Percentiles rank a stretch among this genome's conserved stretches.
phyloP scores from a whole-genome alignment of 2,113 vertebrate genomes.

The Hemibagrus wyckioides region DNA sequence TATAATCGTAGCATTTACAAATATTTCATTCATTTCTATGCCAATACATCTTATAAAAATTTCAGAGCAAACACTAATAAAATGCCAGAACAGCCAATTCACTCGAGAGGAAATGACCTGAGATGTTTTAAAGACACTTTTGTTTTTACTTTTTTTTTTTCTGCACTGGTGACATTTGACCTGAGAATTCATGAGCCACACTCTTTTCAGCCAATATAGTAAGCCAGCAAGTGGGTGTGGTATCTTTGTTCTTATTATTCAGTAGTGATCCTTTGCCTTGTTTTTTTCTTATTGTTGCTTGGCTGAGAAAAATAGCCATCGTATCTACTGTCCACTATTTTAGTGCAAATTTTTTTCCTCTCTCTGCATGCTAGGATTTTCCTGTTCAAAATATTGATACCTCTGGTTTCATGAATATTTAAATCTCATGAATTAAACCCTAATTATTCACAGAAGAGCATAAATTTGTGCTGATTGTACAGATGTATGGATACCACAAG shows the following conservation, averaged over 20 bases:
- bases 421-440: neutral
- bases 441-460: neutral
- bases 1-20: neutral
- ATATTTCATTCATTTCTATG: neutral
- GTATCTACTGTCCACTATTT: too few relatives aligned
- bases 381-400: too few relatives aligned
- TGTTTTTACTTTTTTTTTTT: neutral
- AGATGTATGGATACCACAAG: neutral
- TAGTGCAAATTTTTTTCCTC: too few relatives aligned
- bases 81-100: neutral
- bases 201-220: neutral
- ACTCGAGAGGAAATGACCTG: neutral
- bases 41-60: neutral
- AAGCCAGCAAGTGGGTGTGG: neutral
- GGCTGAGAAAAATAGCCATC: neutral
- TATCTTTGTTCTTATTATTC: neutral
- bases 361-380: too few relatives aligned
- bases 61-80: neutral
- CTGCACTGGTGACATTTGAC: too few relatives aligned
- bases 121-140: neutral
- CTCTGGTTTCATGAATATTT: too few relatives aligned
- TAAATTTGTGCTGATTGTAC: neutral
- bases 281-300: neutral
- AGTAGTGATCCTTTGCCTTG: neutral
- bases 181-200: neutral